Percentiles rank a stretch among this genome's conserved stretches.
Evolutionary conservation across 2,797 vertebrate species (phyloP).

Genomic region (Danio jaintianensis): DNA sequence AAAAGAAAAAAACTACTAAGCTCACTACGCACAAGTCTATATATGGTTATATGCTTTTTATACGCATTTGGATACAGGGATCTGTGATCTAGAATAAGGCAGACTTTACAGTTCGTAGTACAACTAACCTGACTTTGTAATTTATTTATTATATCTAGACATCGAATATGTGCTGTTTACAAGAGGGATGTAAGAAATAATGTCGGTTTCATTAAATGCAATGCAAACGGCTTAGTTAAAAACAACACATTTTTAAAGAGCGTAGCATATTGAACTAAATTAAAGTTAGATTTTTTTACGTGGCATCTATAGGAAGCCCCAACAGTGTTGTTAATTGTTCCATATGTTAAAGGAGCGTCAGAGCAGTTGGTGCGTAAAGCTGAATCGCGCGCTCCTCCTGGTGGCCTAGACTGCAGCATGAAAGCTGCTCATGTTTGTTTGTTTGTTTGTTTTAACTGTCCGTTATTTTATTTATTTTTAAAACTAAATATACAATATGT

Average conservation of each 20-base stretch:
- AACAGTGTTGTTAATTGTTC: background rate
- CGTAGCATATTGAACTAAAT: background rate
- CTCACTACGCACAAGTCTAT: background rate
- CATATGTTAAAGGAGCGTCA: background rate
- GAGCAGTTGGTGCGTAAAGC: background rate
- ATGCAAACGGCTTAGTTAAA: background rate
- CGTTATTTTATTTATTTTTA: too few relatives aligned
- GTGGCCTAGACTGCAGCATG: background rate
- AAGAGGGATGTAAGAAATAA: background rate
- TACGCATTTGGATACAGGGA: background rate
- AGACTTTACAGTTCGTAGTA: background rate
- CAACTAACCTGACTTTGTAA: background rate
- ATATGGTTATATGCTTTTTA: background rate
- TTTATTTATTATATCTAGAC: too few relatives aligned
- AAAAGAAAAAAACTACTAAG: background rate
- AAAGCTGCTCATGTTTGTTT: background rate
- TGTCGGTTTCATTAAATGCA: background rate
- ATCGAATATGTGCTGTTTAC: background rate
- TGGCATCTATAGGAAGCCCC: background rate
- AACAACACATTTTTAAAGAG: background rate
- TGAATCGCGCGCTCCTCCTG: conserved; percentile 27
- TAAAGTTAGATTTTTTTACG: background rate
- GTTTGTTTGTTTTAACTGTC: background rate
- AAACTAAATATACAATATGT: too few relatives aligned
- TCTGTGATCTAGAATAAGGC: background rate